A percentile compares a stretch with the other conserved stretches of the same genome.
Evolutionary conservation across 2,113 vertebrate species (phyloP).

Genomic region (Alces alces): DNA sequence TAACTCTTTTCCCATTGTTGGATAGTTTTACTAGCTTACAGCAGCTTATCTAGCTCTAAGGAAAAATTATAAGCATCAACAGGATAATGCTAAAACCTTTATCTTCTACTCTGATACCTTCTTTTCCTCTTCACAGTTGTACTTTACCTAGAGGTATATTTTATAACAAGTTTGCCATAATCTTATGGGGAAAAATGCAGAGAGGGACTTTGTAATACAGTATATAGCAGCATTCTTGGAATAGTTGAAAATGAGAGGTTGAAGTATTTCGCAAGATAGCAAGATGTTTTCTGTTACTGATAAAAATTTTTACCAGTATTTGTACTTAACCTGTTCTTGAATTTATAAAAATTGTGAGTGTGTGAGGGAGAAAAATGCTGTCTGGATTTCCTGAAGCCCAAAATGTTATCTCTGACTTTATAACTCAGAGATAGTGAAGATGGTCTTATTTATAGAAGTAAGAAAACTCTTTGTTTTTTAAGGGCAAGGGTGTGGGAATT

Average conservation of each 20-base stretch:
- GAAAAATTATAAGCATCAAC: background rate
- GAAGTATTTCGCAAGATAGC: background rate
- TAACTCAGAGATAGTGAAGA: constrained; percentile 90
- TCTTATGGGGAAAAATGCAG: background rate
- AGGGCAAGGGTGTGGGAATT: background rate
- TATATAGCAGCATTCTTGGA: background rate
- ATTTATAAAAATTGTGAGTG: background rate
- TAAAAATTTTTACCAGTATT: constrained; percentile 13
- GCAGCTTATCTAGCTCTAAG: background rate
- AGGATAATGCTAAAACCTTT: background rate
- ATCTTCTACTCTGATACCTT: background rate
- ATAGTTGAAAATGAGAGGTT: background rate
- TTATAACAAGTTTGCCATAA: background rate
- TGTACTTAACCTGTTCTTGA: background rate
- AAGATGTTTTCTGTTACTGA: background rate
- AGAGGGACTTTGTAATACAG: background rate
- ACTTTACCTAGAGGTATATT: background rate
- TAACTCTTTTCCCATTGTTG: background rate
- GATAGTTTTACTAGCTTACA: background rate
- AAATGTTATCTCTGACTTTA: constrained; percentile 87
- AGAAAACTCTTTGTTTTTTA: background rate
- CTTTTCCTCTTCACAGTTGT: background rate
- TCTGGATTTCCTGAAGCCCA: constrained; percentile 90
- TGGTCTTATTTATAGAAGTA: constrained; percentile 82
- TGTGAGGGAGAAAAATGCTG: constrained; percentile 65